Evolutionary conservation across 2,888 invertebrate genomes (phyloP), one percentile per base, ranked within the genome.

Genomic region (Synergus umbraculus): DNA sequence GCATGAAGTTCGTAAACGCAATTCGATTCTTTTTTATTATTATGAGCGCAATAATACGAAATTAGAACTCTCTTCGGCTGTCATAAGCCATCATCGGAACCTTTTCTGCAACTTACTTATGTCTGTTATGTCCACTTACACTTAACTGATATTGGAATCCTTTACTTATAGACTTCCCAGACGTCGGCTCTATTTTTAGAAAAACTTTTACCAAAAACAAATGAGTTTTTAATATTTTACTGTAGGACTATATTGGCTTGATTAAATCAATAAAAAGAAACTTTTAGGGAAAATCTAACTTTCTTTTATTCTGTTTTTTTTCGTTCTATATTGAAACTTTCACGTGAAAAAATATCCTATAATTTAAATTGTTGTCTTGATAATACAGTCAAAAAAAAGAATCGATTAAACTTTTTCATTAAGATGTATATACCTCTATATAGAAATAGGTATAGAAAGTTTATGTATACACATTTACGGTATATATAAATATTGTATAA

Each of bases 401-500:
- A 54, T 73, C 54, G 54, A 54, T 69, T 69, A 54, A 54, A 73
- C 37, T 73, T 73, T 73, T 73, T 54, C 37, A 41, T 37, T 73
- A 54, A 73, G 73, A 73, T 73, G 73, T 73, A 73, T 73, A 54
- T 54, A 73, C 54, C 73, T 73, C 18, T 73, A 29, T 29, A 29
- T 29, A 73, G 73, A n/a, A 73, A 73, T 73, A 73, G 49, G 54
- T n/a, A 54, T 54, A 73, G 54, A n/a, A 54, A 73, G n/a, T 54
- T 73, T 73, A 54, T 73, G 69, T 49, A 37, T 49, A 73, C 49
- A 37, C 49, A 29, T 49, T 37, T 73, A 49, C 22, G 49, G 10
- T 49, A 73, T 73, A n/a, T n/a, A 73, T 73, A 49, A 9, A 15
- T 73, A 73, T 54, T 73, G 73, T 73, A 37, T 69, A 54, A 49